Evolutionary conservation across 2,797 vertebrate species (phyloP), one percentile per base, ranked within the genome.

Genomic region (Enteromius trimaculatus): DNA sequence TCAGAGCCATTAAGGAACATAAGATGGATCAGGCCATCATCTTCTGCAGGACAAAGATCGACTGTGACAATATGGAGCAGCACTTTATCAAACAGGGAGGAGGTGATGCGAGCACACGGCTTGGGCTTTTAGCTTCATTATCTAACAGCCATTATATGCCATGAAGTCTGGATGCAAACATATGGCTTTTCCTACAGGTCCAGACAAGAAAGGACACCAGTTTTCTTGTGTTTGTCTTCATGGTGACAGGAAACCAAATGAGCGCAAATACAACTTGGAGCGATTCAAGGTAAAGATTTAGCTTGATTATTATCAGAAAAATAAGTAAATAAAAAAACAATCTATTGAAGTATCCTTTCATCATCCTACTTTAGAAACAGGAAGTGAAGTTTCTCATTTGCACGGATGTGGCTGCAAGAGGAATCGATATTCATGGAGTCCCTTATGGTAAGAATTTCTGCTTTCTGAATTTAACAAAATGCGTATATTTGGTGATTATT

Each of bases 21-120:
- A 98, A 99, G 92, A 99, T 99, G 98, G 98, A 99, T 90, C 98
- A 98, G 93, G 98, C 98, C 70, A 99, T 99, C 85, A 87, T 99
- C 88, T 99, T 99, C 94, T 99, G 98, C 88, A 95, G 98, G 86
- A 99, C 98, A 86, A 99, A 99, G 94, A 96, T 99, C 4, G 98
- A 99, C 93, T 99, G 98, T 80, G 98, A 99, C 92, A 99, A 99
- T 91, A 93, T 99, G 96, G 98, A 99, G 86, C 96, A 97, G 85
- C 95, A 98, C 90, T 97, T 99, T 58, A 95, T 98, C 77, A 96
- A 97, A 11, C 96, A 99, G 83, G 98, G 98, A 1, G 98, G 98
- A 95, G 98, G 98, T 98, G 92, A 78, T 84, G 17, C 6, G 2
- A 8, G 16, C 4, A 6, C 37, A 29, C 66, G 16, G 42, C 60